A percentile compares a stretch with the other conserved stretches of the same genome.
These are phyloP conservation scores for Eledone cirrhosa DNA, from an alignment of 2,888 invertebrate genomes.

Conservation along the genomic window DNA sequence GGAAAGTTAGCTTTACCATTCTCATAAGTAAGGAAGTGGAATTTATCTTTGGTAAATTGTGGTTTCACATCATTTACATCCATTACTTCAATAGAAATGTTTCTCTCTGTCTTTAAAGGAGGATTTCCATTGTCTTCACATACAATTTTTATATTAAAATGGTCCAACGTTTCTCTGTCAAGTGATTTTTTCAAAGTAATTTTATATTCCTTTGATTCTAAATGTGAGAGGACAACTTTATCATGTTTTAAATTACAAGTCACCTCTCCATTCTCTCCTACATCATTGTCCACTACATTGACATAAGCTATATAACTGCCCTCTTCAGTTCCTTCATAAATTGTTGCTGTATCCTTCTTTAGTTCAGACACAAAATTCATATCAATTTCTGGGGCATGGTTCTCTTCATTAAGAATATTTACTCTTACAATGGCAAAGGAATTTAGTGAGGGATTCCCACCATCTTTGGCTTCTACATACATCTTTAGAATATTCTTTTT, in stretches of 20 bases:
- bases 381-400: not conserved
- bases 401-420: not conserved
- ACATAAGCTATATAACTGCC: conserved; percentile 20
- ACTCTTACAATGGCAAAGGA: conserved; percentile 5
- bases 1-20: conserved; percentile 7
- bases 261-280: conserved; percentile 10
- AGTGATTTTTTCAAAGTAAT: conserved; percentile 1
- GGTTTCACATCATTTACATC: conserved; percentile 29
- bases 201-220: not conserved
- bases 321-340: conserved; percentile 1
- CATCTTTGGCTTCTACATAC: conserved; percentile 17
- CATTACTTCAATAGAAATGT: conserved; percentile 15
- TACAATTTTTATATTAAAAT: conserved; percentile 5
- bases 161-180: not conserved
- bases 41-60: conserved; percentile 16
- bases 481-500: not conserved
- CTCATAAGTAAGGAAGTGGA: conserved; percentile 10
- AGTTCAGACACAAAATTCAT: not conserved
- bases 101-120: not conserved
- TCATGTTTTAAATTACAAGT: conserved; percentile 6
- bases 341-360: not conserved
- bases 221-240: not conserved
- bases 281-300: conserved; percentile 4
- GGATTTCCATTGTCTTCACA: conserved; percentile 25
- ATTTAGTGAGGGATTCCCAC: conserved; percentile 1